A percentile compares a stretch with the other conserved stretches of the same genome.
Evolutionary conservation across 2,888 invertebrate species (phyloP).

Genomic region (Drosophila maculinotata): DNA sequence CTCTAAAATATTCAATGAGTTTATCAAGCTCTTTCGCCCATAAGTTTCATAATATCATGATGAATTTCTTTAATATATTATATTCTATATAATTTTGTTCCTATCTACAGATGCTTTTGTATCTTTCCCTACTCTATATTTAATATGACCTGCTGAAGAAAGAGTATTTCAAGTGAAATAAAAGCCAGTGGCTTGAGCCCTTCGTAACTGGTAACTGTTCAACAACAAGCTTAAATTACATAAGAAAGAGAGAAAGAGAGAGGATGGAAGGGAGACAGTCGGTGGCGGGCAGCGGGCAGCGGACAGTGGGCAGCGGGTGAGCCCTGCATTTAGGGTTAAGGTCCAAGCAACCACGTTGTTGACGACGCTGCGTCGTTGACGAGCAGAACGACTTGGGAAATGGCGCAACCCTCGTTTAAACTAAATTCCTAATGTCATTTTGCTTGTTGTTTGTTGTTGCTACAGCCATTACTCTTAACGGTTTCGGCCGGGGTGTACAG

Average conservation of each 20-base stretch:
- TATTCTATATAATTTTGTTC: too few relatives aligned
- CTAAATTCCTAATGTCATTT: constrained; percentile 71
- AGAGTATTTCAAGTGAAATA: constrained; percentile 46
- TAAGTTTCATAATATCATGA: too few relatives aligned
- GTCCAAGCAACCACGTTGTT: constrained; percentile 38
- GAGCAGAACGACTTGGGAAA: constrained; percentile 46
- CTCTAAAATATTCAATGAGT: too few relatives aligned
- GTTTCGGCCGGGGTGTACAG: constrained; percentile 31
- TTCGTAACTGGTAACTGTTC: constrained; percentile 56
- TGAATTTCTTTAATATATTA: too few relatives aligned
- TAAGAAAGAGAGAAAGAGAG: constrained; percentile 20
- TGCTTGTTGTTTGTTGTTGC: constrained; percentile 35
- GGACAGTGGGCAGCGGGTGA: constrained; percentile 5
- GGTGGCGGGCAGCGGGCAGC: background rate
- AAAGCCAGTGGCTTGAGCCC: constrained; percentile 48
- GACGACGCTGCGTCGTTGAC: constrained; percentile 28
- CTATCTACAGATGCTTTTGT: too few relatives aligned
- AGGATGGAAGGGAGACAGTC: background rate
- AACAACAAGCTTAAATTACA: constrained; percentile 72
- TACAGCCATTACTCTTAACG: constrained; percentile 44
- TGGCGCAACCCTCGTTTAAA: constrained; percentile 74
- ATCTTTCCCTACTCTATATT: too few relatives aligned
- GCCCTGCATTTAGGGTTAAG: constrained; percentile 64
- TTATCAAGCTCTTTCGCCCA: too few relatives aligned
- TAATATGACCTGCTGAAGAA: background rate